A percentile compares a stretch with the other conserved stretches of the same genome.
These are phyloP conservation scores for Leptatherina wallacei DNA, from an alignment of 2,797 vertebrate species.

Conservation along the genomic window DNA sequence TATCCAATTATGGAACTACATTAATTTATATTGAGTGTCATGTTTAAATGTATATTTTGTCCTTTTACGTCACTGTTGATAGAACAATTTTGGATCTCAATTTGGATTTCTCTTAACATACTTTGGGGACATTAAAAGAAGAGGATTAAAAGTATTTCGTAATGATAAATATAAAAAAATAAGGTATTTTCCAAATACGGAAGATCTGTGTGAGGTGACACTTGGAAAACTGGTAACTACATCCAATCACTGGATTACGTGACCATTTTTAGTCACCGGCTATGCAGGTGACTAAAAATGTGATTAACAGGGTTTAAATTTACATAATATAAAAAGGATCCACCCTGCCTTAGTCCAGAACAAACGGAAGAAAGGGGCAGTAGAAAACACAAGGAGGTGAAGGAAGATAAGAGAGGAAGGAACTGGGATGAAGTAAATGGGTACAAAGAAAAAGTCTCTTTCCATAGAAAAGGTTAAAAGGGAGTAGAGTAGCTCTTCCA, in stretches of 20 bases:
- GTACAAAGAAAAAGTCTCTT: slow-evolving; percentile 19
- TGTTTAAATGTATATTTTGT: no score
- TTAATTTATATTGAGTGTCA: no score
- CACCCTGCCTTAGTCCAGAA: slow-evolving; percentile 12
- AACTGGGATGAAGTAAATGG: slow-evolving; percentile 16
- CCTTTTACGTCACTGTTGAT: background rate
- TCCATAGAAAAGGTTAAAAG: slow-evolving; percentile 9
- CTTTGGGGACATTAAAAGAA: background rate
- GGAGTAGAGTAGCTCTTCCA: slow-evolving; percentile 46
- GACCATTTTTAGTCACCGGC: no score
- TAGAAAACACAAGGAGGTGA: slow-evolving; percentile 31
- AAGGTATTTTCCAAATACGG: background rate
- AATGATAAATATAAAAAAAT: background rate
- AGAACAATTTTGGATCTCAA: background rate
- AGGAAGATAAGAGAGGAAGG: slow-evolving; percentile 33
- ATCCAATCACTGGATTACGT: background rate
- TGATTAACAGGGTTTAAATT: slow-evolving; percentile 14
- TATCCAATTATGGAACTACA: no score
- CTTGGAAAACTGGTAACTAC: background rate
- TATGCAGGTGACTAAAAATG: background rate
- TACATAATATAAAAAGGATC: slow-evolving; percentile 12
- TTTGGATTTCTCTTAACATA: background rate
- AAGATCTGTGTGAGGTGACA: background rate
- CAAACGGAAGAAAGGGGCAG: slow-evolving; percentile 21
- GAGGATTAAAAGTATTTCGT: background rate